Conservation (phyloP, 2,888 invertebrate genomes). For the Agrotis exclamationis region DNA sequence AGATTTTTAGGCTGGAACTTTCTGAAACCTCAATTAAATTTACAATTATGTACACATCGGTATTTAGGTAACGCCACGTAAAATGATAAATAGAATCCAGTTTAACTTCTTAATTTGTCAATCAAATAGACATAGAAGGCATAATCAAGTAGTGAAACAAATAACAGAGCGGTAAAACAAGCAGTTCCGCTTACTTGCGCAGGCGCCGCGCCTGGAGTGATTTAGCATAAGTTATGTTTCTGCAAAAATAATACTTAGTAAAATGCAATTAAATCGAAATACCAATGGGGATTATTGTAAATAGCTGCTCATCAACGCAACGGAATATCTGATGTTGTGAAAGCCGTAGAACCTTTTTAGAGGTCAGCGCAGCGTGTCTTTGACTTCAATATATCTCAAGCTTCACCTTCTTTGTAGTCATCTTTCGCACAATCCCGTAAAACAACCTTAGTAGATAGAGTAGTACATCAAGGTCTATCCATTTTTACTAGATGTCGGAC, state of each 20-base stretch:
- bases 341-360: too few species aligned
- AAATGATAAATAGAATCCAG: conserved; percentile 1
- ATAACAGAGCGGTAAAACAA: conserved; percentile 27
- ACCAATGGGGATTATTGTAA: background rate
- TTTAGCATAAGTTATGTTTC: conserved; percentile 2
- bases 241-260: background rate
- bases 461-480: too few species aligned
- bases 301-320: background rate
- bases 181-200: conserved; percentile 40
- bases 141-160: conserved; percentile 25
- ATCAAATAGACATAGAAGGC: conserved; percentile 14
- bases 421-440: too few species aligned
- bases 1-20: conserved; percentile 28
- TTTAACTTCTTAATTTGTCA: conserved; percentile 4
- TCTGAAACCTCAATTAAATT: conserved; percentile 7
- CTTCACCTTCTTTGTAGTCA: too few species aligned
- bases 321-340: background rate
- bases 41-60: background rate
- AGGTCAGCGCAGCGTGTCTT: too few species aligned
- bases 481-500: too few species aligned
- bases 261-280: background rate
- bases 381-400: too few species aligned
- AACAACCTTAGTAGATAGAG: too few species aligned
- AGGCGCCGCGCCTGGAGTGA: conserved; percentile 22
- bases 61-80: background rate